Evolutionary conservation across 2,113 vertebrate species (phyloP).

Genomic region (Ia io): DNA sequence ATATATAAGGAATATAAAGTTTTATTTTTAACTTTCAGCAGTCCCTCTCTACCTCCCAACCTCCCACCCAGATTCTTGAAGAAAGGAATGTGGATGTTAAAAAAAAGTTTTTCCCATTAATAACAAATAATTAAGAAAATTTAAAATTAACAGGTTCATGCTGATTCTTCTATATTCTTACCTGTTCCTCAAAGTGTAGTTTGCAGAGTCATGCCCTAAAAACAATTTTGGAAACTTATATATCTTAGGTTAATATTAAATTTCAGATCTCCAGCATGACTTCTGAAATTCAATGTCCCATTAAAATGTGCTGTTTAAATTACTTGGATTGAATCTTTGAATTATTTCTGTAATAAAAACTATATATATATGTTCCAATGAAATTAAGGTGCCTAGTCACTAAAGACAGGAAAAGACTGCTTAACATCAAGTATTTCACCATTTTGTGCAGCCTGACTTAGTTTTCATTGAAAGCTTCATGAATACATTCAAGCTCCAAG

Average conservation of each 20-base stretch:
- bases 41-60: background rate
- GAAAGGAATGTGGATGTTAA: background rate
- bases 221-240: background rate
- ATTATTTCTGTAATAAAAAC: background rate
- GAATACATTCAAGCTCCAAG: constrained; percentile 54
- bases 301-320: background rate
- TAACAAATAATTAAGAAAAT: background rate
- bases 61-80: background rate
- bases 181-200: background rate
- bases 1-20: background rate
- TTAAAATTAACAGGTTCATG: background rate
- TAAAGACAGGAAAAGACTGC: background rate
- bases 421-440: constrained; percentile 9
- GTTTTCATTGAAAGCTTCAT: constrained; percentile 27
- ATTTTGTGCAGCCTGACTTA: constrained; percentile 31
- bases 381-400: background rate
- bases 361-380: background rate
- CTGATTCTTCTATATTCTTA: background rate
- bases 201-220: background rate
- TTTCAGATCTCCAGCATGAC: background rate
- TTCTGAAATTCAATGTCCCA: background rate
- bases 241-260: background rate
- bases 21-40: background rate
- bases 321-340: background rate
- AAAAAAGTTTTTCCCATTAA: background rate